Evolutionary conservation across 2,797 vertebrate species (phyloP).

Genomic region (Hybognathus amarus): DNA sequence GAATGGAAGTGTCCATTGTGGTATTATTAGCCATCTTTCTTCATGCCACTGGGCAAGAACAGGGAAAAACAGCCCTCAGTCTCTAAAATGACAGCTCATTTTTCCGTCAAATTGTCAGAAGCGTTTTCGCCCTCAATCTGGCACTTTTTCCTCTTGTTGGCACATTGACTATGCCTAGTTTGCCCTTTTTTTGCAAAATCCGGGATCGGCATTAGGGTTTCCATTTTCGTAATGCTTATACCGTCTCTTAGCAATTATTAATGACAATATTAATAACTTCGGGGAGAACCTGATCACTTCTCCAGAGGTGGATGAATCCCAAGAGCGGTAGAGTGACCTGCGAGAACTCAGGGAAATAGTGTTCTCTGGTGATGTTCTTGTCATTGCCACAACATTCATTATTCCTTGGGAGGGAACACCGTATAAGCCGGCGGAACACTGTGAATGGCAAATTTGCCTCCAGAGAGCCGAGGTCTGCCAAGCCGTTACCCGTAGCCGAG

Average conservation of each 20-base stretch:
- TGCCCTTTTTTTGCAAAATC: conserved; percentile 24
- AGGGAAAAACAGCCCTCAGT: conserved; percentile 25
- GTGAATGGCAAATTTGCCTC: conserved; percentile 40
- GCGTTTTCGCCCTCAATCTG: neutral
- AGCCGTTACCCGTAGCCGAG: conserved; percentile 34
- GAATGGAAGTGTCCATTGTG: conserved; percentile 40
- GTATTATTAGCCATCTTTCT: conserved; percentile 40
- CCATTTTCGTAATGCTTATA: conserved; percentile 55
- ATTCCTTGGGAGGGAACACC: conserved; percentile 42
- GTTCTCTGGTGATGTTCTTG: conserved; percentile 54
- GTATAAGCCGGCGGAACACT: conserved; percentile 28
- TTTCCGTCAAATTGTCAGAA: conserved; percentile 26
- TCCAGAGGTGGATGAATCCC: conserved; percentile 55
- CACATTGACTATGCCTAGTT: neutral
- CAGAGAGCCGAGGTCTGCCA: conserved; percentile 46
- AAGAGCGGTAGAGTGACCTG: conserved; percentile 21
- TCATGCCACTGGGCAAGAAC: conserved; percentile 43
- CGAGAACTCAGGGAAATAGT: conserved; percentile 58
- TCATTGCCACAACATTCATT: conserved; percentile 53
- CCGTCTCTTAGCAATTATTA: conserved; percentile 54
- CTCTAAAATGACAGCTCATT: conserved; percentile 45
- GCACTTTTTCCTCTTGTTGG: conserved; percentile 10
- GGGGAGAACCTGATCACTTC: conserved; percentile 59
- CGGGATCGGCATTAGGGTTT: conserved; percentile 53
- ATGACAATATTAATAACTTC: conserved; percentile 60